A percentile compares a stretch with the other conserved stretches of the same genome.
Conservation (phyloP, 2,113 vertebrate species). For the Myotis davidii region DNA sequence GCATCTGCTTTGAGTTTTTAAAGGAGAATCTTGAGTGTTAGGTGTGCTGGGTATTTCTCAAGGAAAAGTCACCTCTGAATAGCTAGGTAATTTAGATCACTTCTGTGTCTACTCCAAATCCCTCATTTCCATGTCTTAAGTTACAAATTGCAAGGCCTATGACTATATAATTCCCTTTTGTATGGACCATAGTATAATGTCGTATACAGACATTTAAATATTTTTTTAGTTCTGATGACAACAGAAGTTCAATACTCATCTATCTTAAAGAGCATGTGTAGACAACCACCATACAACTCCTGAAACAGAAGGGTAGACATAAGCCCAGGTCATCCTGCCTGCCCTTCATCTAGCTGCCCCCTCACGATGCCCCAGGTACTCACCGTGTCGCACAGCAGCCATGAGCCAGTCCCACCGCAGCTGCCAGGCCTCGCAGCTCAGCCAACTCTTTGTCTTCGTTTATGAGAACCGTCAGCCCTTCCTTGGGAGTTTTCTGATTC, state of each 20-base stretch:
- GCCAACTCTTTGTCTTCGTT: constrained; percentile 83
- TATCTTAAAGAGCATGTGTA: not conserved
- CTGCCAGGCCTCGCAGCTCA: constrained; percentile 74
- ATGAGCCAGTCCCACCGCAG: constrained; percentile 83
- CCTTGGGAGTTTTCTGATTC: constrained; percentile 40
- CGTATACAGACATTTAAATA: not conserved
- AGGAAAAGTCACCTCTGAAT: constrained; percentile 18
- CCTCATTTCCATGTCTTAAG: not conserved
- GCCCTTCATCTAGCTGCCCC: not conserved
- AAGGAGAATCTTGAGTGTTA: constrained; percentile 11
- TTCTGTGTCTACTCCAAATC: not conserved
- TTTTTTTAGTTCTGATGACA: constrained; percentile 32
- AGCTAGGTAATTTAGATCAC: not conserved
- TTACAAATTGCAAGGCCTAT: not conserved
- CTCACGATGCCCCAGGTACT: not conserved
- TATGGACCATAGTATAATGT: not conserved
- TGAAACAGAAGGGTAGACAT: not conserved
- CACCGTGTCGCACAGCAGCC: constrained; percentile 86
- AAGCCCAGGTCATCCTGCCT: not conserved
- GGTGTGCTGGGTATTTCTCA: not conserved
- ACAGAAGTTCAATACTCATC: constrained; percentile 5
- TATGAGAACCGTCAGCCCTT: constrained; percentile 59
- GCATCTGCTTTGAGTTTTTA: not conserved
- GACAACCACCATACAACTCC: not conserved
- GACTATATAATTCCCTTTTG: not conserved